Evolutionary conservation across 2,888 invertebrate genomes (phyloP), one percentile per base, ranked within the genome.

Genomic region (Campaea margaritaria): DNA sequence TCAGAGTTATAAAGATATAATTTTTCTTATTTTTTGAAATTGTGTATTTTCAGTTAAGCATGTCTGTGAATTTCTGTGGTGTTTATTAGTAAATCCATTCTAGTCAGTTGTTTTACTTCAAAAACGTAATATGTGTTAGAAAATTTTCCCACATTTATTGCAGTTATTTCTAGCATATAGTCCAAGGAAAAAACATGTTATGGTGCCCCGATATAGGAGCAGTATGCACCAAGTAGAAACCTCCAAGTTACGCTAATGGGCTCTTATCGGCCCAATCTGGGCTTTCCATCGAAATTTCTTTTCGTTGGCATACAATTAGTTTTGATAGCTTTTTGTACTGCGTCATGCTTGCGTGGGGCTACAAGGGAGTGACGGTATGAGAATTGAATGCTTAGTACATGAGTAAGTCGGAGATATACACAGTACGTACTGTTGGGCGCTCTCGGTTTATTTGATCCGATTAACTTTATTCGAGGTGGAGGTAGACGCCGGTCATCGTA

Each of bases 281-380:
- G 81, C 74, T 74, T 84, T 82, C 81, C 75, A 79, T 83, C 81
- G 78, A 85, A 87, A 85, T 88, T 87, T 87, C 86, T 86, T 87
- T 89, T 86, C 81, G 82, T 85, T 84, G 84, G 85, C 84, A 81
- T 84, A 89, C 88, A 89, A 89, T 90, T 89, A 90, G 85, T 82
- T 85, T 78, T 86, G 86, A 87, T 89, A 86, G 87, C 84, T 87
- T 87, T 89, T 87, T 85, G 79, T 85, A 86, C 84, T 72, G 76
- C 83, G 86, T 87, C 85, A 87, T 85, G 85, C 78, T 81, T 78
- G 78, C 80, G 76, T 75, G 74, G 70, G 46, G 43, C 31, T 8
- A 39, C 16, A 34, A 27, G 12, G 11, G 38, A 47, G n/a, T 41
- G 41, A 31, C 41, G 31, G 51, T 34, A 15, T 12, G 27, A 44